Base-by-base conservation (phyloP, 2,888 invertebrate species). In the Trilocha varians region DNA sequence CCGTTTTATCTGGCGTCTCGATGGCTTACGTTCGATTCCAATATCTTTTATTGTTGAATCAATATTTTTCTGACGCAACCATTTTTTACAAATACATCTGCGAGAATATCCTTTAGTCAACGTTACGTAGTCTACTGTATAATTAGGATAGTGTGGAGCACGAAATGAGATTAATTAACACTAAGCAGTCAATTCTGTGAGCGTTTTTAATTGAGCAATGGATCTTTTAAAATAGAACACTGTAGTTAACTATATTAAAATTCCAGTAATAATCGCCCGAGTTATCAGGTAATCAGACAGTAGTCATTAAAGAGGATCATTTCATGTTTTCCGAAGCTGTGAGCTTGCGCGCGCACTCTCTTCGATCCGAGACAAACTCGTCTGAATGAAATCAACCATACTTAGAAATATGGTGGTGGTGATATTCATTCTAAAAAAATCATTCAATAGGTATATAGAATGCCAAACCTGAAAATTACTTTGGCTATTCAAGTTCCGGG, bases 331-430 rank as follows among this genome's bases (percentile, higher is more conserved):
- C 48, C 50, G 45, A 47, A 45, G n/a, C 39, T 49, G 49, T 46
- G 47, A 45, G 49, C 46, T 42, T 82, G 83, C 83, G 83, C 83
- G 83, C 83, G 83, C 82, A 83, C 38, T 47, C 55, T 52, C 73
- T 73, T 78, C 83, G 83, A 82, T 83, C 82, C 77, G 60, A 55
- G 52, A 54, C 62, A 59, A 53, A 53, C 58, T 58, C 57, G 62
- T 70, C 65, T 82, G 72, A 80, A 82, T 80, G 80, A 79, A 78
- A 68, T 64, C 59, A 67, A 70, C 65, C 70, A 71, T 69, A 67
- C 62, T 62, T 55, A 55, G 57, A 61, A 50, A 53, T 57, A 54
- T 54, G 56, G 11, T 25, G 8, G 8, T 25, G 8, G 25, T 11
- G 25, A 6, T 25, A 11, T n/a, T n/a, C n/a, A n/a, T n/a, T n/a